Percentiles rank a stretch among this genome's conserved stretches.
Evolutionary conservation across 2,113 vertebrate species (phyloP).

Genomic region (Cavia porcellus): DNA sequence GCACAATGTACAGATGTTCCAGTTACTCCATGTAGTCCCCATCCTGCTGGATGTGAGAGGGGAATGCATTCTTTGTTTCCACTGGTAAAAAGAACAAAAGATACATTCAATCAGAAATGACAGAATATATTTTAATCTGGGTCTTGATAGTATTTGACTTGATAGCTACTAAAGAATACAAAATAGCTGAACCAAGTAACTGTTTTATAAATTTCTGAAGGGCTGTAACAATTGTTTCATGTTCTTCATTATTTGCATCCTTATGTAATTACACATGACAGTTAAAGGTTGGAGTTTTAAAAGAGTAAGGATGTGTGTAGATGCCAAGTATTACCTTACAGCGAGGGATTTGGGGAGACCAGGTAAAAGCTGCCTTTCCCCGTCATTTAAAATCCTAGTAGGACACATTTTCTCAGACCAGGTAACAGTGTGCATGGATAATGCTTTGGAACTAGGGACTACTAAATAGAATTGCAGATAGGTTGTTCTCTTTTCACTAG

Average conservation of each 20-base stretch:
- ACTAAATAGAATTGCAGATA: not conserved
- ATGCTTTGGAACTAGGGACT: not conserved
- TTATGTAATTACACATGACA: not conserved
- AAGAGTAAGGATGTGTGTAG: not conserved
- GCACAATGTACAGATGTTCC: not conserved
- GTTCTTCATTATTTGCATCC: not conserved
- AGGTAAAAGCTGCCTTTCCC: not conserved
- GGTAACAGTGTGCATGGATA: not conserved
- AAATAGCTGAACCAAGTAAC: not conserved
- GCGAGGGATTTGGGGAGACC: not conserved
- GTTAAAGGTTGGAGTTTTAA: not conserved
- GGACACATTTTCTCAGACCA: not conserved
- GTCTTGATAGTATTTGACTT: slow-evolving; percentile 39
- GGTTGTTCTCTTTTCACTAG: not conserved
- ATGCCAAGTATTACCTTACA: not conserved
- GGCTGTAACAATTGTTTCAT: not conserved
- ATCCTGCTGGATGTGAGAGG: not conserved
- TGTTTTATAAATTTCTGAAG: slow-evolving; percentile 36
- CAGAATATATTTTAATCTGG: slow-evolving; percentile 44
- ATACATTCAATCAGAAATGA: slow-evolving; percentile 33
- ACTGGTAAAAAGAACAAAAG: slow-evolving; percentile 53
- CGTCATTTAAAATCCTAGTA: not conserved
- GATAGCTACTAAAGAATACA: slow-evolving; percentile 6
- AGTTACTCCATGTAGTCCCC: not conserved
- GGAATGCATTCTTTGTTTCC: slow-evolving; percentile 27